Conservation (phyloP, 2,113 vertebrate species). For the Syngnathus typhle region DNA sequence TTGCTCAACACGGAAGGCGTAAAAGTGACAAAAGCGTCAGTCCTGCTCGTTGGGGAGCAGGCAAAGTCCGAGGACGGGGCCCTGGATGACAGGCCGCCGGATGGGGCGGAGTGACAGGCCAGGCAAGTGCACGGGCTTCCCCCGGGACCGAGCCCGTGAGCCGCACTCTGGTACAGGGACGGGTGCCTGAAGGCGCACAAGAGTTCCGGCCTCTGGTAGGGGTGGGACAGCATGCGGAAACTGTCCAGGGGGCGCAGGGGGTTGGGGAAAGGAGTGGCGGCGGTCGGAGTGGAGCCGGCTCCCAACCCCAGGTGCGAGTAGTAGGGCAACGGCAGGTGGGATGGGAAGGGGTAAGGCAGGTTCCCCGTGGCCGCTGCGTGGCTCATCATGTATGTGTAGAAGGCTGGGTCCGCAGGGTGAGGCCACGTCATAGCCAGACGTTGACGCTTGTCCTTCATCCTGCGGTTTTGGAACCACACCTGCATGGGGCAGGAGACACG, state of each 20-base stretch:
- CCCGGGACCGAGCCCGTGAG: conserved; percentile 84
- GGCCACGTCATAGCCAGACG: conserved; percentile 98
- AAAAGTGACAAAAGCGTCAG: conserved; percentile 94
- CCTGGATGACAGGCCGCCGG: conserved; percentile 77
- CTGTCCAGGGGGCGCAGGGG: conserved; percentile 91
- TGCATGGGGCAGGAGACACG: conserved; percentile 57
- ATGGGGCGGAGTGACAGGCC: conserved; percentile 83
- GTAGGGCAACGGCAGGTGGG: conserved; percentile 93
- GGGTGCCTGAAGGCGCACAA: conserved; percentile 96
- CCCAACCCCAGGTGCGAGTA: conserved; percentile 90
- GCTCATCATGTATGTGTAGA: conserved; percentile 99
- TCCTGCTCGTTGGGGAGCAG: conserved; percentile 87
- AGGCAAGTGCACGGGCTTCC: conserved; percentile 88
- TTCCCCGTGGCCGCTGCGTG: conserved; percentile 93
- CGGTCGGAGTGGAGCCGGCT: conserved; percentile 74
- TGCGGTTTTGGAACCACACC: conserved; percentile 99
- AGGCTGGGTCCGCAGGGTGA: conserved; percentile 93
- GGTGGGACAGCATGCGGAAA: conserved; percentile 90
- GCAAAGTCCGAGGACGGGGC: conserved; percentile 85
- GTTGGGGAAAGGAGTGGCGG: conserved; percentile 78
- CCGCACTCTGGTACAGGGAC: conserved; percentile 81
- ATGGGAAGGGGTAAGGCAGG: conserved; percentile 91
- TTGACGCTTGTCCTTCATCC: conserved; percentile 98
- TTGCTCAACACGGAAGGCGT: conserved; percentile 95
- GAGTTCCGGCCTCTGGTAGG: conserved; percentile 92